Evolutionary conservation across 2,888 invertebrate species (phyloP).

Genomic region (Pimpla rufipes): DNA sequence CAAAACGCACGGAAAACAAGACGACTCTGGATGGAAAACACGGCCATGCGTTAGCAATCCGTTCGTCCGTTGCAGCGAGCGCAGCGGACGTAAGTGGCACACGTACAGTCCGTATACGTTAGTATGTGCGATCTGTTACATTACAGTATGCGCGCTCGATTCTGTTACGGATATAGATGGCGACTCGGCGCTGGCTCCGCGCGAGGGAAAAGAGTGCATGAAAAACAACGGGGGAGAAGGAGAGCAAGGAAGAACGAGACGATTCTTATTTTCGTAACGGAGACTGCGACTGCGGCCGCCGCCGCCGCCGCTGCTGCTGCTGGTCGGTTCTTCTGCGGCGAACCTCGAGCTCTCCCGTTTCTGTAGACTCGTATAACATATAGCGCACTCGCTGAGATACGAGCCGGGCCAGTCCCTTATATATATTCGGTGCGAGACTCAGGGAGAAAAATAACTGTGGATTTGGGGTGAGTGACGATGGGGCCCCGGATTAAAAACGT

Average conservation of each 20-base stretch:
- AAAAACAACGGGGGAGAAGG: slow-evolving; percentile 46
- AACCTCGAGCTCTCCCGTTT: slow-evolving; percentile 39
- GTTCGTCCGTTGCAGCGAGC: not conserved
- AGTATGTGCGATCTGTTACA: slow-evolving; percentile 22
- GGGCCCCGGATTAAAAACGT: slow-evolving; percentile 4
- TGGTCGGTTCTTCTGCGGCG: slow-evolving; percentile 47
- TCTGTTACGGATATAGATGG: slow-evolving; percentile 57
- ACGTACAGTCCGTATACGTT: slow-evolving; percentile 10
- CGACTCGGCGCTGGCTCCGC: slow-evolving; percentile 5
- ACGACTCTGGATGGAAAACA: not conserved
- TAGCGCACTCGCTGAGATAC: slow-evolving; percentile 20
- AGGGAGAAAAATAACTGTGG: not conserved
- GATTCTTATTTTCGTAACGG: slow-evolving; percentile 68
- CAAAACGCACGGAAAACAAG: not conserved
- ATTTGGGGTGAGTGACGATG: slow-evolving; percentile 20
- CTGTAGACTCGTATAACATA: slow-evolving; percentile 21
- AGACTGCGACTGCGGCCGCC: slow-evolving; percentile 6
- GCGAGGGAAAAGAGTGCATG: slow-evolving; percentile 34
- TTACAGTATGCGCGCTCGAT: slow-evolving; percentile 22
- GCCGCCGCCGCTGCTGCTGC: slow-evolving; percentile 40
- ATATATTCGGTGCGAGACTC: slow-evolving; percentile 29
- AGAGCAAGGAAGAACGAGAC: slow-evolving; percentile 65
- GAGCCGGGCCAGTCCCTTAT: slow-evolving; percentile 6
- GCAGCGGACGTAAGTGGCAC: slow-evolving; percentile 23
- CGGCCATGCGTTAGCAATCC: slow-evolving; percentile 3